Evolutionary conservation across 2,888 invertebrate genomes (phyloP).

Genomic region (Peribatodes rhomboidaria): DNA sequence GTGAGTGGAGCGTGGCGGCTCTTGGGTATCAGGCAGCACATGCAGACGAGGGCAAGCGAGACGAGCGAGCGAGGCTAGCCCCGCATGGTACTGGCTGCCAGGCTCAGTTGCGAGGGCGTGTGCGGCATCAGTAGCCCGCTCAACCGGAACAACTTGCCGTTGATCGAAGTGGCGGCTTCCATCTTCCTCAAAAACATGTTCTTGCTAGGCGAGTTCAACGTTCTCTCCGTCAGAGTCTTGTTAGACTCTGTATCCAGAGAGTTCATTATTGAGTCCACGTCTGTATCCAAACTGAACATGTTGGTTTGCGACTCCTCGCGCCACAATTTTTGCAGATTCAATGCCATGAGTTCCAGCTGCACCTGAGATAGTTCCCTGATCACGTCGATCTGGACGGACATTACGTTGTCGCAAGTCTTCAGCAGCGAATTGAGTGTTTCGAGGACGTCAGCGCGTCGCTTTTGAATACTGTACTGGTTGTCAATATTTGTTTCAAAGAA

Average conservation of each 20-base stretch:
- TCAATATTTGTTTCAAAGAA: slow-evolving; percentile 91
- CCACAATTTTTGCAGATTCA: slow-evolving; percentile 87
- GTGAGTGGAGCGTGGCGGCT: neutral
- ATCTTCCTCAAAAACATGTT: slow-evolving; percentile 78
- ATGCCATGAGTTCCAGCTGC: slow-evolving; percentile 87
- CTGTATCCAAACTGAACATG: slow-evolving; percentile 69
- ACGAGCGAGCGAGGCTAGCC: slow-evolving; percentile 32
- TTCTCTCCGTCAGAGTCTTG: slow-evolving; percentile 76
- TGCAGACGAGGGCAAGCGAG: neutral
- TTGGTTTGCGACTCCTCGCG: slow-evolving; percentile 80
- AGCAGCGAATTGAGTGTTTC: slow-evolving; percentile 86
- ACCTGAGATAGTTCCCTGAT: slow-evolving; percentile 88
- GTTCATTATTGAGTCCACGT: slow-evolving; percentile 77
- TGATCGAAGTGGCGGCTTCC: slow-evolving; percentile 78
- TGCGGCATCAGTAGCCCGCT: slow-evolving; percentile 69
- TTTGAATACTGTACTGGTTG: slow-evolving; percentile 86
- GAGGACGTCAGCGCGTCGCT: slow-evolving; percentile 86
- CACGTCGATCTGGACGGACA: slow-evolving; percentile 85
- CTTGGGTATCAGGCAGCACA: neutral
- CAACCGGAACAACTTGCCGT: slow-evolving; percentile 72
- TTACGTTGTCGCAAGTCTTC: slow-evolving; percentile 78
- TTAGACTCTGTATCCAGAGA: slow-evolving; percentile 74
- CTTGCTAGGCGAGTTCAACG: slow-evolving; percentile 70
- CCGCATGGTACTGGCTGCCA: slow-evolving; percentile 55
- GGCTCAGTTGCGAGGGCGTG: slow-evolving; percentile 71